These are phyloP conservation scores for Pantherophis alleghaniensis DNA, from an alignment of 2,797 vertebrate species.

Conservation along the genomic window DNA sequence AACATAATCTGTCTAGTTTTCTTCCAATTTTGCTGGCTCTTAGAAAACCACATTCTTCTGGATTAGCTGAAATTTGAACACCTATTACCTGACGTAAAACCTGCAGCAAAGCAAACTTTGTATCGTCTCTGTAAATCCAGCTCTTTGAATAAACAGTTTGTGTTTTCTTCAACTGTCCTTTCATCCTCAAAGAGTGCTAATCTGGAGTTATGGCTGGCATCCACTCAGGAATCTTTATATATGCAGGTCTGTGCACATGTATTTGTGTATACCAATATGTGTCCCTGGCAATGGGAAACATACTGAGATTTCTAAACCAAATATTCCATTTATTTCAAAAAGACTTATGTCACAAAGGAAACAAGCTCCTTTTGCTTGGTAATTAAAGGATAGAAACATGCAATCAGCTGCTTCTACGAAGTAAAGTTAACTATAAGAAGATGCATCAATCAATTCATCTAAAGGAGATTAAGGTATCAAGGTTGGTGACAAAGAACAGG, in stretches of 20 bases:
- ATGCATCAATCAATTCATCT: background rate
- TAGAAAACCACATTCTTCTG: background rate
- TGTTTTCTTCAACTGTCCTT: background rate
- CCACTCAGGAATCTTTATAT: background rate
- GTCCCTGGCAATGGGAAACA: constrained; percentile 1
- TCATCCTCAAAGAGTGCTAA: background rate
- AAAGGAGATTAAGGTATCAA: background rate
- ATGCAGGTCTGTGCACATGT: background rate
- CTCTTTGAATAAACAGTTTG: background rate
- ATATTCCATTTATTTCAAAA: background rate
- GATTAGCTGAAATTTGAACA: background rate
- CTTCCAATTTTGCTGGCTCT: background rate
- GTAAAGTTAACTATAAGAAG: background rate
- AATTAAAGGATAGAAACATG: constrained; percentile 2
- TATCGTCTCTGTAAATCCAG: background rate
- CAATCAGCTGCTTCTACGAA: background rate
- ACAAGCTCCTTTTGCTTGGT: background rate
- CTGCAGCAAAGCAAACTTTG: background rate
- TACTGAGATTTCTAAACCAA: background rate
- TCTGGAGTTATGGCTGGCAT: background rate
- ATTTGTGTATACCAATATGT: background rate
- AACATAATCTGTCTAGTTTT: background rate
- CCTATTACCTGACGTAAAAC: background rate
- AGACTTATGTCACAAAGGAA: background rate
- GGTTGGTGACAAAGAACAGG: background rate